phyloP scores from a whole-genome alignment of 2,888 invertebrate genomes.

The Mechanitis messenoides region DNA sequence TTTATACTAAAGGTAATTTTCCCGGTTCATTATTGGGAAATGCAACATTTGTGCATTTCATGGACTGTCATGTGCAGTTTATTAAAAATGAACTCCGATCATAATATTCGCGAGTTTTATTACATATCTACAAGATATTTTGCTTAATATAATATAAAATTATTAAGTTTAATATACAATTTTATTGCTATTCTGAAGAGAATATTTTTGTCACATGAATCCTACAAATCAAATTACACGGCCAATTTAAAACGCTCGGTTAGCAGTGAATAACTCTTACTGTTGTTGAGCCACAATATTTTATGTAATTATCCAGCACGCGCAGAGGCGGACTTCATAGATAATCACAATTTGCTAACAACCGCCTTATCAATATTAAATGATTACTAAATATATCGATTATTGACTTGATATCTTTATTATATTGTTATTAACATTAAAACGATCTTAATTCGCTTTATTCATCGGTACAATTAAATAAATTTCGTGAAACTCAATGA shows the following conservation, averaged over 20 bases:
- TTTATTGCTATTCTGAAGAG: slow-evolving; percentile 24
- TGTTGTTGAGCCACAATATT: slow-evolving; percentile 40
- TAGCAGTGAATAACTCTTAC: slow-evolving; percentile 57
- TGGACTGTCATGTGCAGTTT: slow-evolving; percentile 67
- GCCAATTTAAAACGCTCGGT: slow-evolving; percentile 54
- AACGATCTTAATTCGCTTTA: too few species aligned
- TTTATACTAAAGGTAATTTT: slow-evolving; percentile 75
- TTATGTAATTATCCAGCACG: slow-evolving; percentile 53
- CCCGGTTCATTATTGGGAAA: slow-evolving; percentile 74
- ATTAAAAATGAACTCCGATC: slow-evolving; percentile 53
- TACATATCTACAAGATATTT: slow-evolving; percentile 19
- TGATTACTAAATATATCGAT: not conserved
- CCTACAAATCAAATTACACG: slow-evolving; percentile 41
- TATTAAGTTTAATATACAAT: slow-evolving; percentile 19
- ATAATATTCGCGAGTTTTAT: slow-evolving; percentile 25
- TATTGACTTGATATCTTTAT: too few species aligned
- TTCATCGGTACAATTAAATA: too few species aligned
- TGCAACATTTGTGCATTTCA: slow-evolving; percentile 71
- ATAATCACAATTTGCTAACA: slow-evolving; percentile 50
- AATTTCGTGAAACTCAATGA: slow-evolving; percentile 17
- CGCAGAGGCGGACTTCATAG: slow-evolving; percentile 50
- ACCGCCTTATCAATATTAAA: slow-evolving; percentile 17
- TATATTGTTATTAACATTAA: too few species aligned
- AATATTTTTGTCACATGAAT: slow-evolving; percentile 25
- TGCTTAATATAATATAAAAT: slow-evolving; percentile 17